Evolutionary conservation across 23 tunicate genomes (phyloP).

Genomic region (Halocynthia aurantium): DNA sequence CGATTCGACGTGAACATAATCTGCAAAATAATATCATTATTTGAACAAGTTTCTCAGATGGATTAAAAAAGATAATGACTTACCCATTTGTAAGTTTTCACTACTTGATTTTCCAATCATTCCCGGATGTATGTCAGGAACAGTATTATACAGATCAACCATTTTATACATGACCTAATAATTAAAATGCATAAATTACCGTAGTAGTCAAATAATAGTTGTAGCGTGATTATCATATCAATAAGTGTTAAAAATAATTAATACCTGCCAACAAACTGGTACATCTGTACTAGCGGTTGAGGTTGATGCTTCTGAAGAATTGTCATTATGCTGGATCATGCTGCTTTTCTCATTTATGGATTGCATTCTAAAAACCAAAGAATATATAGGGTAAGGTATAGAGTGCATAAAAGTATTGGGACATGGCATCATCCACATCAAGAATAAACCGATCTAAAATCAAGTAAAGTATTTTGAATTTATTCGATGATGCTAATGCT

Average conservation of each 20-base stretch:
- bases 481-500: neutral
- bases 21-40: conserved; percentile 1
- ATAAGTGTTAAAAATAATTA: neutral
- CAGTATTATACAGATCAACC: conserved; percentile 42
- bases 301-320: conserved; percentile 20
- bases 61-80: neutral
- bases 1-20: conserved; percentile 11
- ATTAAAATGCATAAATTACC: too few relatives aligned
- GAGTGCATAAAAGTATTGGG: too few relatives aligned
- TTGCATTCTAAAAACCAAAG: too few relatives aligned
- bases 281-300: conserved; percentile 49
- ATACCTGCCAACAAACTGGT: conserved; percentile 68
- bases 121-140: conserved; percentile 1
- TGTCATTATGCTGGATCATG: neutral
- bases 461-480: neutral
- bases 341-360: too few relatives aligned
- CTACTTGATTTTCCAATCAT: neutral
- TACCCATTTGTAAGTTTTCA: neutral
- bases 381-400: too few relatives aligned
- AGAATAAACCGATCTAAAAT: neutral
- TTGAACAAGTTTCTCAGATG: neutral
- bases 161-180: conserved; percentile 49
- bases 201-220: neutral
- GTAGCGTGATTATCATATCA: neutral
- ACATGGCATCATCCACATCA: too few relatives aligned